phyloP scores from a whole-genome alignment of 2,888 invertebrate species.

The Capitulum mitella region DNA sequence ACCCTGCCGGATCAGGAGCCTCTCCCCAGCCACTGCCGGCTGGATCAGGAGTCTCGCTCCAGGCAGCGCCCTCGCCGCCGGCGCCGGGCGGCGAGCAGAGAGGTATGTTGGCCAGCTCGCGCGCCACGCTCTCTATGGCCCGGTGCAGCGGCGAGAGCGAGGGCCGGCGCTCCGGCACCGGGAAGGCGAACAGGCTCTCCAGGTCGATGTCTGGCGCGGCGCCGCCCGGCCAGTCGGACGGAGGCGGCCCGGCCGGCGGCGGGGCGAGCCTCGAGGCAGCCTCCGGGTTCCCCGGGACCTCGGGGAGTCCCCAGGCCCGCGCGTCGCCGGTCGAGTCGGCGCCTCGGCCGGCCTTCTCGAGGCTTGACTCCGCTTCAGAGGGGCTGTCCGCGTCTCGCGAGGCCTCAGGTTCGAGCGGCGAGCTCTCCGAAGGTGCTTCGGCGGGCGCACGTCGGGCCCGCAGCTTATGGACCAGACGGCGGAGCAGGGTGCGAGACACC shows the following conservation, averaged over 20 bases:
- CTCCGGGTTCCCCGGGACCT: no score
- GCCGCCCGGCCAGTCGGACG: no score
- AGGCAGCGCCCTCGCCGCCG: background rate
- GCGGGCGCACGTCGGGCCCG: background rate
- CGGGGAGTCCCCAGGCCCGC: no score
- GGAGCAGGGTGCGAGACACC: conserved; percentile 1
- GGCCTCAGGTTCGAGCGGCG: no score
- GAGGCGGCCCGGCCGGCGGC: no score
- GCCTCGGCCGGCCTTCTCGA: no score
- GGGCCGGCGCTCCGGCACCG: background rate
- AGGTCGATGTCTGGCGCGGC: background rate
- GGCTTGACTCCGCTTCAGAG: no score
- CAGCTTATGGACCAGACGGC: background rate
- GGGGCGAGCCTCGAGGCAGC: no score
- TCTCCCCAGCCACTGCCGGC: no score
- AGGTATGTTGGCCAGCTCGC: background rate
- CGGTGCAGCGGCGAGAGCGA: background rate
- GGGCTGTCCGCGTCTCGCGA: no score
- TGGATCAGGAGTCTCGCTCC: background rate
- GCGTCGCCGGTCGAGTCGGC: no score
- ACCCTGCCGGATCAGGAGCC: no score
- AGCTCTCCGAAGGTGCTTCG: background rate
- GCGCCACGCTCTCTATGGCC: conserved; percentile 17
- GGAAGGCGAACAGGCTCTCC: background rate
- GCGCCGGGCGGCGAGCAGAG: conserved; percentile 2